These are phyloP conservation scores for Sciurus niger DNA, from an alignment of 2,113 vertebrate species.

Conservation along the genomic window DNA sequence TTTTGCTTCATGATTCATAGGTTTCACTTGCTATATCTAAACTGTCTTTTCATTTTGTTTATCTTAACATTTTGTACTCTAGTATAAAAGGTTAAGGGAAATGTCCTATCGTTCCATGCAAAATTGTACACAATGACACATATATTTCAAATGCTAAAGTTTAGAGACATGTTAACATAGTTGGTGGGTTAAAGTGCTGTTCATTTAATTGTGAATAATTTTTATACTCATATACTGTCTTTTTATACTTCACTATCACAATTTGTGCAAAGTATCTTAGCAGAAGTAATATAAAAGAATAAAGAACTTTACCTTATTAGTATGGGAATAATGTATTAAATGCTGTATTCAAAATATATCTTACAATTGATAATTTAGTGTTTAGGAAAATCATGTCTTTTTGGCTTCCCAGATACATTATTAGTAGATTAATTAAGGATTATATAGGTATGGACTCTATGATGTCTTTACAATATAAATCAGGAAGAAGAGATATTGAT, in stretches of 20 bases:
- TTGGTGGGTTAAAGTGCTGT: not conserved
- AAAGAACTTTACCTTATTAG: not conserved
- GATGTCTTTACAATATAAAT: slow-evolving; percentile 3
- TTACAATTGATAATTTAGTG: not conserved
- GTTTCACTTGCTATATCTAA: not conserved
- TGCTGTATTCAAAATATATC: not conserved
- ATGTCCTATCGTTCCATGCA: not conserved
- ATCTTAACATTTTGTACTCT: not conserved
- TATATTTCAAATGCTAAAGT: slow-evolving; percentile 31
- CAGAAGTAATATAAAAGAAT: slow-evolving; percentile 20
- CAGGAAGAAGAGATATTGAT: not conserved
- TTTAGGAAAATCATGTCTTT: slow-evolving; percentile 56
- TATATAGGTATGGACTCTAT: not conserved
- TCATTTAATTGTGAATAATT: slow-evolving; percentile 51
- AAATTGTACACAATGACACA: not conserved
- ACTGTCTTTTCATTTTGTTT: not conserved
- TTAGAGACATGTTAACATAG: not conserved
- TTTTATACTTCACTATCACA: not conserved
- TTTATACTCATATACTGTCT: not conserved
- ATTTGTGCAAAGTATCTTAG: slow-evolving; percentile 12
- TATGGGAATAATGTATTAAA: not conserved
- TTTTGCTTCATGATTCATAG: not conserved
- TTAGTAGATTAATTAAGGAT: not conserved
- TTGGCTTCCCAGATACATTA: not conserved
- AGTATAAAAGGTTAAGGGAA: not conserved